Conservation (phyloP, 2,113 vertebrate genomes). For the Paracyprichromis sp. region DNA sequence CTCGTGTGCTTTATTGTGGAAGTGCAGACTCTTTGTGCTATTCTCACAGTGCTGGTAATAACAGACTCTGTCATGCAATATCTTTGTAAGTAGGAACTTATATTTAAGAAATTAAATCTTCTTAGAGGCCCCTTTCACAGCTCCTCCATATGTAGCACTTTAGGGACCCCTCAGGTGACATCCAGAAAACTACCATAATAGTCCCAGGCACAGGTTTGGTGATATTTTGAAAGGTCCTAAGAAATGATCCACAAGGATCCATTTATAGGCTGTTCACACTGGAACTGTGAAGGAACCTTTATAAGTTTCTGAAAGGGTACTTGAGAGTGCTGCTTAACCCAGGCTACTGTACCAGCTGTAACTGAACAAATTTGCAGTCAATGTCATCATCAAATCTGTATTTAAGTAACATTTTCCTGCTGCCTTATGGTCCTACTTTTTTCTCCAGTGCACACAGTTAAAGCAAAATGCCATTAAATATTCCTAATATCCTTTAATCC, state of each 20-base stretch:
- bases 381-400: background rate
- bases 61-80: slow-evolving; percentile 1
- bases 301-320: background rate
- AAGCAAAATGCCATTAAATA: background rate
- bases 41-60: background rate
- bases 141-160: background rate
- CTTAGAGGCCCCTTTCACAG: background rate
- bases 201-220: background rate
- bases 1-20: slow-evolving; percentile 61
- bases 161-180: background rate
- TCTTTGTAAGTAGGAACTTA: slow-evolving; percentile 8
- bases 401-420: background rate
- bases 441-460: background rate
- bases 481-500: background rate
- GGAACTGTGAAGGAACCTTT: slow-evolving; percentile 21
- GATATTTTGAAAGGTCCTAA: slow-evolving; percentile 13
- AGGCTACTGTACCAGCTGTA: background rate
- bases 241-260: slow-evolving; percentile 14
- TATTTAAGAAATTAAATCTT: slow-evolving; percentile 9
- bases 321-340: background rate
- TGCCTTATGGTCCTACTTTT: background rate
- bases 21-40: slow-evolving; percentile 34
- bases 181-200: background rate
- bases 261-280: background rate
- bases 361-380: background rate